Evolutionary conservation across 1,140 invertebrate species (phyloP).

Genomic region (Zaprionus tsacasi): DNA sequence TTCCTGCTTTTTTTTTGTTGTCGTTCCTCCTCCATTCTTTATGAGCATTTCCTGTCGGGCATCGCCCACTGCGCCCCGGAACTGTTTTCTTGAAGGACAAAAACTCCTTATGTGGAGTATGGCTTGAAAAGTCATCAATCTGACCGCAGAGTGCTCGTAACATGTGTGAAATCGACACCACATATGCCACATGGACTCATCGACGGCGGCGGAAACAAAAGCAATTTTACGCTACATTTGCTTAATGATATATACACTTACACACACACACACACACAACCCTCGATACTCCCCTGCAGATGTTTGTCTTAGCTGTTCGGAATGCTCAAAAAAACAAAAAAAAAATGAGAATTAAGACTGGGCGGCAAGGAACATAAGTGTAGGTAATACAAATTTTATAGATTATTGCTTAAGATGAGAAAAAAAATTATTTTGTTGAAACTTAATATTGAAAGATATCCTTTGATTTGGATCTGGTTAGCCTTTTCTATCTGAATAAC

Average conservation of each 20-base stretch:
- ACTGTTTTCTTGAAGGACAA: constrained; percentile 55
- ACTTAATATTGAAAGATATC: too few species aligned
- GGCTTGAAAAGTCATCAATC: constrained; percentile 65
- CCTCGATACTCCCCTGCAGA: constrained; percentile 41
- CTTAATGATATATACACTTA: constrained; percentile 59
- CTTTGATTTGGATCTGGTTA: too few species aligned
- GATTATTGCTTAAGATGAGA: too few species aligned
- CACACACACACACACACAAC: constrained; percentile 18
- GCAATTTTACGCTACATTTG: constrained; percentile 80
- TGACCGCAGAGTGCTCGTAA: constrained; percentile 74
- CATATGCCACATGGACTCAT: constrained; percentile 59
- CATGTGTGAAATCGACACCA: constrained; percentile 81
- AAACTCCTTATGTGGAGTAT: constrained; percentile 12
- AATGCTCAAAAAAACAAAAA: constrained; percentile 46
- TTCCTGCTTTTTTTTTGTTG: not conserved
- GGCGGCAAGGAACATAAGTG: too few species aligned
- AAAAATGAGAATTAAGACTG: not conserved
- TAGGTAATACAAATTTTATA: not conserved
- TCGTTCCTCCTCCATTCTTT: constrained; percentile 18
- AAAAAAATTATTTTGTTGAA: too few species aligned
- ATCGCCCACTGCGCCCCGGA: constrained; percentile 43
- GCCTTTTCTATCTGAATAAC: too few species aligned
- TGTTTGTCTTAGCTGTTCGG: constrained; percentile 36
- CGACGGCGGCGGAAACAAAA: constrained; percentile 60
- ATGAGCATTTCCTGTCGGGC: constrained; percentile 59